phyloP scores from a whole-genome alignment of 2,797 vertebrate genomes.

The Loriculus beryllinus region DNA sequence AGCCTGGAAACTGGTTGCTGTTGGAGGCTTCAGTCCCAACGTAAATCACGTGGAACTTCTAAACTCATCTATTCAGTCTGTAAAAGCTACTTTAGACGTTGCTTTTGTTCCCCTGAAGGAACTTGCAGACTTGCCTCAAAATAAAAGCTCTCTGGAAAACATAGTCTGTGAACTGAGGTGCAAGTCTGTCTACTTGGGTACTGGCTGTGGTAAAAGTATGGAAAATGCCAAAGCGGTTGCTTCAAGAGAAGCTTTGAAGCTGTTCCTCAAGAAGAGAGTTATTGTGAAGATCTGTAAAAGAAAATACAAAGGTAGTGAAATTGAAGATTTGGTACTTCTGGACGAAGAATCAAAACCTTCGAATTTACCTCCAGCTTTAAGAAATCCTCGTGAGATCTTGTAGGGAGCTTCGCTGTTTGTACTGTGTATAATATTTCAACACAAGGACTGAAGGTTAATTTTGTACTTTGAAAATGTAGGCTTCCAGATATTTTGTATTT shows the following conservation, averaged over 20 bases:
- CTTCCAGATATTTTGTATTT: constrained; percentile 80
- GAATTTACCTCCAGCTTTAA: constrained; percentile 91
- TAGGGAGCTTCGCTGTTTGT: constrained; percentile 46
- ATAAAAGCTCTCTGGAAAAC: constrained; percentile 90
- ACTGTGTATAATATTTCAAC: constrained; percentile 64
- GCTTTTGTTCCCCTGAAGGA: constrained; percentile 93
- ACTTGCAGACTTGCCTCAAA: constrained; percentile 90
- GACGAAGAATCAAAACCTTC: constrained; percentile 90
- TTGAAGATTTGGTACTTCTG: constrained; percentile 91
- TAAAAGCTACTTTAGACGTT: constrained; percentile 89
- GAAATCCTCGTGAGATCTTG: constrained; percentile 85
- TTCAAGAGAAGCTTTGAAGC: constrained; percentile 93
- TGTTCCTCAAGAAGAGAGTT: constrained; percentile 95
- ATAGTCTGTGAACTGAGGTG: constrained; percentile 96
- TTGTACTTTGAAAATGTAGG: constrained; percentile 74
- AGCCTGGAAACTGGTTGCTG: constrained; percentile 95
- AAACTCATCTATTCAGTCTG: constrained; percentile 88
- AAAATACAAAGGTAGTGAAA: constrained; percentile 87
- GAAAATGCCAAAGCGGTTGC: constrained; percentile 91
- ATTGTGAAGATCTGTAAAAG: constrained; percentile 91
- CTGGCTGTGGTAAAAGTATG: constrained; percentile 93
- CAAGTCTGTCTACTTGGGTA: constrained; percentile 92
- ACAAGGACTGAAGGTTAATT: constrained; percentile 70
- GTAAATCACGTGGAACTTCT: constrained; percentile 92
- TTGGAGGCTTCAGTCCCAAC: constrained; percentile 90